Percentiles rank a stretch among this genome's conserved stretches.
Evolutionary conservation across 2,888 invertebrate genomes (phyloP).

Genomic region (Leptopilina syphax): DNA sequence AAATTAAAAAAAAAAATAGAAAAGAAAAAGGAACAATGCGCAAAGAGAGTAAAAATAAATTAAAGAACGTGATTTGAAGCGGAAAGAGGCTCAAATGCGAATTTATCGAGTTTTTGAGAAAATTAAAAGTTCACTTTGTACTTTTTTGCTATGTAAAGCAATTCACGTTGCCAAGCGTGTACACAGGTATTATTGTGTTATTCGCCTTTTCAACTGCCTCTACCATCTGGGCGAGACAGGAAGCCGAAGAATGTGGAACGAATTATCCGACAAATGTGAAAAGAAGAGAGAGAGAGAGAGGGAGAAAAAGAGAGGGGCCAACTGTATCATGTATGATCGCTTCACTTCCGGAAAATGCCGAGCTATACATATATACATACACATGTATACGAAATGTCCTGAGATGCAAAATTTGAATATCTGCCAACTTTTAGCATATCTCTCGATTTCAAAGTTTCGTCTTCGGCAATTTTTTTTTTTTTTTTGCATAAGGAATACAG

Average conservation of each 20-base stretch:
- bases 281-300: conserved; percentile 26
- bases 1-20: neutral
- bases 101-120: neutral
- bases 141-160: conserved; percentile 55
- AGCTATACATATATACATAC: conserved; percentile 13
- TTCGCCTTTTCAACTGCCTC: conserved; percentile 41
- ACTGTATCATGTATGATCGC: conserved; percentile 35
- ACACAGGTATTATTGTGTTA: conserved; percentile 57
- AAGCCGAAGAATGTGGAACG: conserved; percentile 59
- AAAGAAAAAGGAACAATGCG: neutral
- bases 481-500: neutral
- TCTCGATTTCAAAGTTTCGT: neutral
- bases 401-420: conserved; percentile 23
- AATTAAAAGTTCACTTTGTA: conserved; percentile 39
- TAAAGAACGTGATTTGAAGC: neutral
- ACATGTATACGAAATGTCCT: conserved; percentile 10
- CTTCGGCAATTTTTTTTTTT: neutral
- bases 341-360: conserved; percentile 44
- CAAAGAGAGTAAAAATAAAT: neutral
- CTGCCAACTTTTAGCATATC: conserved; percentile 24
- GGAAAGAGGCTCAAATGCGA: neutral
- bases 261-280: conserved; percentile 58
- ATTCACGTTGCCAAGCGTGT: conserved; percentile 59
- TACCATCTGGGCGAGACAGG: conserved; percentile 58
- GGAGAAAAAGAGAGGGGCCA: conserved; percentile 18